These are phyloP conservation scores for Zoroaster sp. DNA, from an alignment of 53 echinoderm and acorn worm genomes.

Conservation along the genomic window DNA sequence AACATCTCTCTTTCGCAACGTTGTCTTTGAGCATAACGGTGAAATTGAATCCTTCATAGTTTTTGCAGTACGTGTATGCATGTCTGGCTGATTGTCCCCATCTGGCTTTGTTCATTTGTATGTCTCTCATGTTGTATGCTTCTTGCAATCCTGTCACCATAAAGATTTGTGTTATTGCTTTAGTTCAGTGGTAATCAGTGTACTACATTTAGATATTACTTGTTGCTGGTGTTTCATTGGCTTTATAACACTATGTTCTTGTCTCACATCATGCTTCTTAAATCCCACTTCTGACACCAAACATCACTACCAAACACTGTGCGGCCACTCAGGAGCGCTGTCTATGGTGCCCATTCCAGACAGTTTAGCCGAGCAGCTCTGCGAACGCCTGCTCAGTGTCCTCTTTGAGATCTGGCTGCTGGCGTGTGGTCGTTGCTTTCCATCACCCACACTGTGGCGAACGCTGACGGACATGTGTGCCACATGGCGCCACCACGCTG, in stretches of 20 bases:
- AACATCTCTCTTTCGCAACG: too few species aligned
- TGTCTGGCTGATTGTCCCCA: too few species aligned
- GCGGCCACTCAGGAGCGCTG: constrained; percentile 30
- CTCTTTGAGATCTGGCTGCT: constrained; percentile 98
- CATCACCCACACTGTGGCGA: constrained; percentile 92
- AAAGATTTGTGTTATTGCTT: neutral
- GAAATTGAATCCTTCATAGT: too few species aligned
- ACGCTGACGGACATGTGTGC: constrained; percentile 90
- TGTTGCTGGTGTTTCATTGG: constrained; percentile 21
- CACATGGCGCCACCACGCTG: constrained; percentile 94
- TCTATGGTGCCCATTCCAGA: constrained; percentile 71
- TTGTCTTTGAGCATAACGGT: too few species aligned
- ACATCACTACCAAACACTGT: constrained; percentile 1
- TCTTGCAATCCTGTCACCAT: too few species aligned
- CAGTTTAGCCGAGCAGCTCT: constrained; percentile 92
- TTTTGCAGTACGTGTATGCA: too few species aligned
- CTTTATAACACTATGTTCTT: constrained; percentile 27
- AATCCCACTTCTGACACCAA: neutral
- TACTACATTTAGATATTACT: neutral
- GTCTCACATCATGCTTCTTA: constrained; percentile 9
- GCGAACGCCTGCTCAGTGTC: constrained; percentile 95
- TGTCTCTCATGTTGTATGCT: too few species aligned
- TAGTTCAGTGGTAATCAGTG: neutral
- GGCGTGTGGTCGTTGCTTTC: constrained; percentile 93
- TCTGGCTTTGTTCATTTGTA: too few species aligned